phyloP scores from a whole-genome alignment of 2,797 vertebrate genomes.

The Paramormyrops hopkinsi region DNA sequence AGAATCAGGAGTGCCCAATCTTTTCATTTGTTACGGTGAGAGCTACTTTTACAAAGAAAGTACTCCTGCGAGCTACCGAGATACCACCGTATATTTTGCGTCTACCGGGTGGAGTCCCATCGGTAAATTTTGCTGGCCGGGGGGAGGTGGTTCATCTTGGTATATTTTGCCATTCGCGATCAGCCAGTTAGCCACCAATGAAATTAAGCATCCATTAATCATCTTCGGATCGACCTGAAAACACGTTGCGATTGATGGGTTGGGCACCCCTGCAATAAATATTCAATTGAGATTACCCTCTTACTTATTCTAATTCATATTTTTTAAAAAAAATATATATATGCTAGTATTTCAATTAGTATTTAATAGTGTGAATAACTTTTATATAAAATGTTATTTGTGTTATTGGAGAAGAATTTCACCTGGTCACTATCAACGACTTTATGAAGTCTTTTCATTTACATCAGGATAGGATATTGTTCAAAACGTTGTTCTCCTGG shows the following conservation, averaged over 20 bases:
- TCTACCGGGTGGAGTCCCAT: background rate
- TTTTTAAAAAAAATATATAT: background rate
- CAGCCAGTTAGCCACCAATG: background rate
- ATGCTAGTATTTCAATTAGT: background rate
- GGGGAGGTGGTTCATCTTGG: background rate
- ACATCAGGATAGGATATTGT: background rate
- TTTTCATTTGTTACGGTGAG: background rate
- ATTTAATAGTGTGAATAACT: background rate
- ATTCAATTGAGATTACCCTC: background rate
- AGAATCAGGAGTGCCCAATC: background rate
- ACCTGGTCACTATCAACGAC: background rate
- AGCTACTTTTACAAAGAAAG: background rate
- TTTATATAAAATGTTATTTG: background rate
- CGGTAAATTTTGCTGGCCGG: background rate
- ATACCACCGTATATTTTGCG: background rate
- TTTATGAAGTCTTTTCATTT: background rate
- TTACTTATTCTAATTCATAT: background rate
- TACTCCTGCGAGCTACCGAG: background rate
- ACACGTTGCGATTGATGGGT: background rate
- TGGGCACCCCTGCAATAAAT: background rate
- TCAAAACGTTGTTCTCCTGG: background rate
- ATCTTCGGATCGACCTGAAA: background rate
- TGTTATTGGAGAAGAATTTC: background rate
- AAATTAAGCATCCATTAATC: background rate
- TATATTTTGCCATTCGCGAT: background rate